Conservation (phyloP, 1,140 invertebrate genomes). For the Myzus persicae region DNA sequence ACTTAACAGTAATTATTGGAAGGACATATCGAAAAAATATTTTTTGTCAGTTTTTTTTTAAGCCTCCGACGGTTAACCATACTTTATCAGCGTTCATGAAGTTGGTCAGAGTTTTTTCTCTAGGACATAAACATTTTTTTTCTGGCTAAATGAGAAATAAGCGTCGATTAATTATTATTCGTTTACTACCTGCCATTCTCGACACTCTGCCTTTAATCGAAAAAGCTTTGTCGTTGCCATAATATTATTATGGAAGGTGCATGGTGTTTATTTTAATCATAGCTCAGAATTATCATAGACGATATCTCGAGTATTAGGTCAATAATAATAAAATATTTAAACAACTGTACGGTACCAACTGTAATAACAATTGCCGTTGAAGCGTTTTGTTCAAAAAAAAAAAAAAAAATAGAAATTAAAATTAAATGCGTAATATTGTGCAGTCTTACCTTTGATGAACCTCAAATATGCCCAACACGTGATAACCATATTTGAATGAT, state of each 20-base stretch:
- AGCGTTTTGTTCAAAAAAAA: no score
- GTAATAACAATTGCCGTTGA: no score
- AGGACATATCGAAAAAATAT: background rate
- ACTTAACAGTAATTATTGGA: background rate
- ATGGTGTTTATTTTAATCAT: background rate
- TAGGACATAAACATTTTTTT: no score
- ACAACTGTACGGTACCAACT: no score
- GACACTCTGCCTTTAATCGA: background rate
- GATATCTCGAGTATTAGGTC: background rate
- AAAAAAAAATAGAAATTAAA: no score
- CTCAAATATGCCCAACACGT: conserved; percentile 68
- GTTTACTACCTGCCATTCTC: background rate
- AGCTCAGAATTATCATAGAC: background rate
- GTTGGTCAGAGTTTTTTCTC: no score
- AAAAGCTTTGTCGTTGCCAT: background rate
- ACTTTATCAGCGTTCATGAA: no score
- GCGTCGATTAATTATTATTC: background rate
- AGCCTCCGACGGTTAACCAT: no score
- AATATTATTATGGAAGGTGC: background rate
- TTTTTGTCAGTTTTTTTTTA: background rate
- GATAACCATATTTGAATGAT: conserved; percentile 69
- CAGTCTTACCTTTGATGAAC: conserved; percentile 65
- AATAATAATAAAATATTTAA: no score
- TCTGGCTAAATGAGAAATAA: background rate
- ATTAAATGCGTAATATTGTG: no score